Percentiles rank a stretch among this genome's conserved stretches.
phyloP scores from a whole-genome alignment of 2,113 vertebrate genomes.

The Nothoprocta pentlandii region DNA sequence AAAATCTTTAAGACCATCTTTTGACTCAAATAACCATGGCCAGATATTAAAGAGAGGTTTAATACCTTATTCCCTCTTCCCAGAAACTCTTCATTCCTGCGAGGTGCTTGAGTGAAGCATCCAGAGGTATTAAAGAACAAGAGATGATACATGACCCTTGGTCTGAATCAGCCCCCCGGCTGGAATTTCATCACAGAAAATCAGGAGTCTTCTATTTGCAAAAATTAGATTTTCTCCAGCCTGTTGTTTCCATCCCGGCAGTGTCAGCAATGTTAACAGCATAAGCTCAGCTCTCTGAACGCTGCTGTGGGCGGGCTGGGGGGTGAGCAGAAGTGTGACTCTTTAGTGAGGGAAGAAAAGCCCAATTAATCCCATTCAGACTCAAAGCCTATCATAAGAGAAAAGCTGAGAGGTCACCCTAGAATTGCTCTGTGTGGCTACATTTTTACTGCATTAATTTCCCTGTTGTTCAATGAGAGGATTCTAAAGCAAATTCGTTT shows the following conservation, averaged over 20 bases:
- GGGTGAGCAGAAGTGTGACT: neutral
- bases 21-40: neutral
- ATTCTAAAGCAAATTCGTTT: slow-evolving; percentile 21
- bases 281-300: neutral
- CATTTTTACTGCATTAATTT: slow-evolving; percentile 35
- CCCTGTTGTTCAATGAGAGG: neutral
- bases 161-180: neutral
- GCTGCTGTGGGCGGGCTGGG: rapidly evolving
- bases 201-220: neutral
- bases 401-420: neutral
- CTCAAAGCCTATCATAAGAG: neutral
- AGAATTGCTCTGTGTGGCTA: slow-evolving; percentile 11
- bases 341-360: slow-evolving; percentile 2
- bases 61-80: neutral
- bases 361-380: slow-evolving; percentile 32
- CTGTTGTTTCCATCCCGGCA: neutral
- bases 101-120: neutral
- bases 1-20: neutral
- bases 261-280: neutral
- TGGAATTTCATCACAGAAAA: slow-evolving; percentile 35
- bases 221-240: slow-evolving; percentile 12
- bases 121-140: neutral
- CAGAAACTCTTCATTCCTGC: neutral
- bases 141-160: neutral
- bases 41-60: slow-evolving; percentile 12